These are phyloP conservation scores for Denticeps clupeoides DNA, from an alignment of 2,797 vertebrate genomes.

Conservation along the genomic window DNA sequence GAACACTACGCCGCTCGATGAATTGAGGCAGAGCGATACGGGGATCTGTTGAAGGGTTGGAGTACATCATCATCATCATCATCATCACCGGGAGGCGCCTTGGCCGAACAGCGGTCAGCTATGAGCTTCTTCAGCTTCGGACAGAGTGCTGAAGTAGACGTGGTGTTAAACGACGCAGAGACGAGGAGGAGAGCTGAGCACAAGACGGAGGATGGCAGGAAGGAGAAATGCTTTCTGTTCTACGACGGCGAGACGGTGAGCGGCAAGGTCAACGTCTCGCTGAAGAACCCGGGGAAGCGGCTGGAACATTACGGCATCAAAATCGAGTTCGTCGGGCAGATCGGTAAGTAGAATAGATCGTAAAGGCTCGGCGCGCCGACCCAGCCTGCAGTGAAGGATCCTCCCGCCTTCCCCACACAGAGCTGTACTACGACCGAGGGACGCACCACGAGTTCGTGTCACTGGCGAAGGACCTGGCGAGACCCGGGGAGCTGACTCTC, in stretches of 20 bases:
- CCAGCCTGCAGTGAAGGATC: too few species aligned
- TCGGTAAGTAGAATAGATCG: slow-evolving; percentile 83
- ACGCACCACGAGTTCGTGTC: slow-evolving; percentile 98
- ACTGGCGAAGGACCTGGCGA: slow-evolving; percentile 90
- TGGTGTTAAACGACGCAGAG: slow-evolving; percentile 80
- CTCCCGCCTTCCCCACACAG: too few species aligned
- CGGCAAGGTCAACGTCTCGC: slow-evolving; percentile 82
- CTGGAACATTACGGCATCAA: slow-evolving; percentile 97
- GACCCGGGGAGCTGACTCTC: slow-evolving; percentile 88
- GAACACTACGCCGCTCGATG: too few species aligned
- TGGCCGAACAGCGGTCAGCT: slow-evolving; percentile 34
- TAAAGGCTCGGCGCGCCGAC: too few species aligned
- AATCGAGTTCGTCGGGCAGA: slow-evolving; percentile 94
- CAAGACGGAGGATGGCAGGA: slow-evolving; percentile 90
- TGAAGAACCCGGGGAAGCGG: slow-evolving; percentile 86
- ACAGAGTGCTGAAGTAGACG: slow-evolving; percentile 85
- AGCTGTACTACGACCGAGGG: slow-evolving; percentile 93
- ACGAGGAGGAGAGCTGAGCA: slow-evolving; percentile 86
- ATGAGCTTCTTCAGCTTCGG: slow-evolving; percentile 96
- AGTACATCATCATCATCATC: too few species aligned
- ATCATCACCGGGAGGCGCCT: background rate
- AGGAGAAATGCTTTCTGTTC: slow-evolving; percentile 92
- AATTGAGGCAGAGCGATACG: too few species aligned
- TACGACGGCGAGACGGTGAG: slow-evolving; percentile 92
- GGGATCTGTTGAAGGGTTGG: too few species aligned